phyloP scores from a whole-genome alignment of 2,113 vertebrate species.

The Chrysemys picta region DNA sequence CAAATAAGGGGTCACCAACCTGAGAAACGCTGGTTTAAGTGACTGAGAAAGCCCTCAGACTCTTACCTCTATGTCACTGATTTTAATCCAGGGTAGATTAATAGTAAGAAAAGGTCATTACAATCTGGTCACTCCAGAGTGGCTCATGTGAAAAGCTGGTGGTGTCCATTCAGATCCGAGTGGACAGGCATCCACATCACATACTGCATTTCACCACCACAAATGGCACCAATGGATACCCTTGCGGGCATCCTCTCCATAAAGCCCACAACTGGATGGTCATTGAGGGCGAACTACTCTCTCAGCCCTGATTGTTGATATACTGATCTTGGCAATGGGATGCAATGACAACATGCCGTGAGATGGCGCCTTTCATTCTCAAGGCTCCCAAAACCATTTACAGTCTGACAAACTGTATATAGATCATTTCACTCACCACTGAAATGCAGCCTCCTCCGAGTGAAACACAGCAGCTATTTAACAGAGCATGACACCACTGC shows the following conservation, averaged over 20 bases:
- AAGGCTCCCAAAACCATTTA: not conserved
- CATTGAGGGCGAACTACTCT: not conserved
- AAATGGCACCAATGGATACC: not conserved
- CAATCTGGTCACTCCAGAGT: not conserved
- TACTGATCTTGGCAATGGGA: not conserved
- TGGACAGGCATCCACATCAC: not conserved
- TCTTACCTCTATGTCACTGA: not conserved
- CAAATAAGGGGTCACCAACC: not conserved
- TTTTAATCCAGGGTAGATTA: not conserved
- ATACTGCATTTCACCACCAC: not conserved
- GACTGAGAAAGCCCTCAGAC: slow-evolving; percentile 11
- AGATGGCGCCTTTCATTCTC: not conserved
- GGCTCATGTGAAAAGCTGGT: not conserved
- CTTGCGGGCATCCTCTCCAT: not conserved
- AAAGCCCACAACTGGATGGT: not conserved
- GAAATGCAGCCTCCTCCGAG: not conserved
- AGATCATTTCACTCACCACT: not conserved
- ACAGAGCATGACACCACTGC: not conserved
- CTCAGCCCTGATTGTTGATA: not conserved
- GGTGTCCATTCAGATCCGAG: not conserved
- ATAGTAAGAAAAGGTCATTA: not conserved
- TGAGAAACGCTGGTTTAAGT: slow-evolving; percentile 3
- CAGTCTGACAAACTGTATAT: not conserved
- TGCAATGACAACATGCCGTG: accelerated
- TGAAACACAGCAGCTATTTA: not conserved